A percentile compares a stretch with the other conserved stretches of the same genome.
phyloP scores from a whole-genome alignment of 2,797 vertebrate genomes.

The Intellagama lesueurii region DNA sequence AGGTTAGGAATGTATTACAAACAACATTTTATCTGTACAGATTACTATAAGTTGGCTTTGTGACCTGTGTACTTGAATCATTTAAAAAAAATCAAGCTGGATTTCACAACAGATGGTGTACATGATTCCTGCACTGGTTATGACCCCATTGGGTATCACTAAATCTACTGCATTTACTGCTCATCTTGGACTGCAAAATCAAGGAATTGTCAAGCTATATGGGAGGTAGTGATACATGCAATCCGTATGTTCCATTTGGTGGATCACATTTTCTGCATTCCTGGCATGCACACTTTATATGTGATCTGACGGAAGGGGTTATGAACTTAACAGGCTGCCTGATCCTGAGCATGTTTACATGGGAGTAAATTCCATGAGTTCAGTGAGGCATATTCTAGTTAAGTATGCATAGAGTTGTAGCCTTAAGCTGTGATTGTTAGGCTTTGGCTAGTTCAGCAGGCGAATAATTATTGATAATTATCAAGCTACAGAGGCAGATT shows the following conservation, averaged over 20 bases:
- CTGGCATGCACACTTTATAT: not conserved
- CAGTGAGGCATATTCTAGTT: not conserved
- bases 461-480: constrained; percentile 17
- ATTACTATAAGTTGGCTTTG: too few species aligned
- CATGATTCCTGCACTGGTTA: too few species aligned
- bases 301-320: not conserved
- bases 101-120: too few species aligned
- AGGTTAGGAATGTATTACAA: too few species aligned
- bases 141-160: too few species aligned
- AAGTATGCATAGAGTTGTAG: not conserved
- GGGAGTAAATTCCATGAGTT: constrained; percentile 7
- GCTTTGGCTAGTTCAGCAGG: constrained; percentile 17
- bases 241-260: not conserved
- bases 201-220: not conserved
- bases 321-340: not conserved
- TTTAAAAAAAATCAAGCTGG: too few species aligned
- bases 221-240: too few species aligned
- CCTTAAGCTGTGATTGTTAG: not conserved
- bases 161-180: too few species aligned
- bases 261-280: not conserved
- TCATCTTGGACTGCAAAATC: not conserved
- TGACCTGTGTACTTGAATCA: too few species aligned
- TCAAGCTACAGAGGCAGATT: constrained; percentile 9
- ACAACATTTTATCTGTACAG: too few species aligned
- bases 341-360: not conserved